These are phyloP conservation scores for Actinemys pallida DNA, from an alignment of 2,113 vertebrate genomes.

Conservation along the genomic window DNA sequence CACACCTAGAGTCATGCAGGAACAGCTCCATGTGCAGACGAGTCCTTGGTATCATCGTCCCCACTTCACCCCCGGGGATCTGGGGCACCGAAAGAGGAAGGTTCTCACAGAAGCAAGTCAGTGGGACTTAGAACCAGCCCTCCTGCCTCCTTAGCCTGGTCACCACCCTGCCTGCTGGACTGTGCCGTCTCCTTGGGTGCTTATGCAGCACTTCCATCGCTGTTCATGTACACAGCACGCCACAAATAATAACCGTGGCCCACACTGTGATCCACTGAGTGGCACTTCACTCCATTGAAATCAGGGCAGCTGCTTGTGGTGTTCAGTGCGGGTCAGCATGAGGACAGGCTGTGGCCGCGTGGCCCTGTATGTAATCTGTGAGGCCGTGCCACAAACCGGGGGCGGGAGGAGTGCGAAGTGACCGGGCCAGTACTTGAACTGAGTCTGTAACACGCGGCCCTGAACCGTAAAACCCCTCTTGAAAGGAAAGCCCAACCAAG, in stretches of 20 bases:
- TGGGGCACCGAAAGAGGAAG: neutral
- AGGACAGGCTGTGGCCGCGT: neutral
- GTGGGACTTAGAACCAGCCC: neutral
- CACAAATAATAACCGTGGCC: neutral
- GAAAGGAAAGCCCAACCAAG: rapidly evolving
- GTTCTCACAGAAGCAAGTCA: neutral
- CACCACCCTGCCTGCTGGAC: neutral
- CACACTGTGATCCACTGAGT: neutral
- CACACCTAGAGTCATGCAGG: neutral
- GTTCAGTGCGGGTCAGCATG: neutral
- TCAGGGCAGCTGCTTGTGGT: neutral
- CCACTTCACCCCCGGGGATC: rapidly evolving
- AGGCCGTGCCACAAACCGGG: neutral
- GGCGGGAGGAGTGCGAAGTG: neutral
- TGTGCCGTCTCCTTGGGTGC: neutral
- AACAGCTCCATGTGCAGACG: rapidly evolving
- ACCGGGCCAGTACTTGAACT: neutral
- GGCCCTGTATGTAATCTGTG: neutral
- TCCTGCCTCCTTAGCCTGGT: neutral
- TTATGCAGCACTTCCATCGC: neutral
- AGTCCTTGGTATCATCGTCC: rapidly evolving
- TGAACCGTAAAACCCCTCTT: neutral
- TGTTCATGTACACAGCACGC: neutral
- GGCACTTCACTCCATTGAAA: neutral
- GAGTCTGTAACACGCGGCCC: neutral